Evolutionary conservation across 2,113 vertebrate species (phyloP), one percentile per base, ranked within the genome.

Genomic region (Zingel zingel): DNA sequence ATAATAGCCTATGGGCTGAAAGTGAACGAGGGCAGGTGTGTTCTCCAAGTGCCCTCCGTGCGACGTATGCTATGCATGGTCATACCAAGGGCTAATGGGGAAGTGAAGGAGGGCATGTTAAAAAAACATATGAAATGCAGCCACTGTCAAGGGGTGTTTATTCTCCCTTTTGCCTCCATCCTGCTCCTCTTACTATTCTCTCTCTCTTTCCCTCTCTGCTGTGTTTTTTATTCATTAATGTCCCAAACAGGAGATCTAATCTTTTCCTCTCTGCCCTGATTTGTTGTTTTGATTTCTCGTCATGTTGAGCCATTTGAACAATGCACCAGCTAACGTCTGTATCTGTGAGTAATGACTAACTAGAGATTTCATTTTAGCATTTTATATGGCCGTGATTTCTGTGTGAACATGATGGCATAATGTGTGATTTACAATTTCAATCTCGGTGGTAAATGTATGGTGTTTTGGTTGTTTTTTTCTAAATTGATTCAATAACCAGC

Each of bases 221-320:
- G 19, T 50, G 0, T 57, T 71, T 66, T 72, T 43, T 23, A 77
- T 74, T 77, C 50, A 69, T 50, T 43, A 15, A 45, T 56, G 33
- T 48, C 14, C 47, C 4, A 8, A 36, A 74, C 36, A 43, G 45
- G 61, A 27, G 18, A 74, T 64, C 6, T 36, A 36, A 77, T 63
- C 7, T 36, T 45, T 48, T 68, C 1, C 13, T 43, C 27, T 81
- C 3, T 62, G 5, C 33, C 48, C 51, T 78, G 19, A 57, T 75
- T 57, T 72, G 1, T 57, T 18, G 33, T 63, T 14, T n/a, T 58
- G 53, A 62, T 67, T 69, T 71, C 43, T 48, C 13, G n/a, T 71
- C 18, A 15, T 33, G 30, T 67, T 57, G 54, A 70, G n/a, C 82
- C 56, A 58, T 78, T 76, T 76, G 3, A 79, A 73, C 39, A 81